Conservation (phyloP, 1,140 invertebrate species). For the Cydia pomonella region DNA sequence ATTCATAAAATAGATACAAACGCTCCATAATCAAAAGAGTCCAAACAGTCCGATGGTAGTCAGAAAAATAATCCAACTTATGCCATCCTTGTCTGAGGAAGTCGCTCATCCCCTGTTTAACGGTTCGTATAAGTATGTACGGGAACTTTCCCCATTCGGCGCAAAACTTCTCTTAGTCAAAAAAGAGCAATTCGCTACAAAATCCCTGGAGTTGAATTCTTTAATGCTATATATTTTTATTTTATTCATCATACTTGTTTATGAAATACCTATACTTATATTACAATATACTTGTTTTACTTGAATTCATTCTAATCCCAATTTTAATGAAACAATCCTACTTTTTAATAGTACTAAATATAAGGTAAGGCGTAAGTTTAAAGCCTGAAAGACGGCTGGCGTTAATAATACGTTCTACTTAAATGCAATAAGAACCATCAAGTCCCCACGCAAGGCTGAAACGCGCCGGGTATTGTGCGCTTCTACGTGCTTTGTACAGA, state of each 20-base stretch:
- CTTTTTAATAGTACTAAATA: neutral
- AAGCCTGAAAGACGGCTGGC: neutral
- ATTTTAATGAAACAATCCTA: neutral
- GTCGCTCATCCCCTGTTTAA: neutral
- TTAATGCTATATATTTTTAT: too few relatives aligned
- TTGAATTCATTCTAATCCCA: too few relatives aligned
- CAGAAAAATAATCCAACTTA: too few relatives aligned
- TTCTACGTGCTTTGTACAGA: neutral
- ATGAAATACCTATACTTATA: too few relatives aligned
- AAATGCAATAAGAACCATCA: conserved; percentile 1
- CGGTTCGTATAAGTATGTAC: neutral
- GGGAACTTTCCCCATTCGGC: neutral
- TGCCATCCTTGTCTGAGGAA: neutral
- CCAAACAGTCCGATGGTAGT: too few relatives aligned
- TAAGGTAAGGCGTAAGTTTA: neutral
- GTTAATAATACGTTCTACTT: neutral
- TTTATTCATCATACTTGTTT: too few relatives aligned
- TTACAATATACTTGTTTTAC: too few relatives aligned
- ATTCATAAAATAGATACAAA: too few relatives aligned
- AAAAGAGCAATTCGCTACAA: neutral
- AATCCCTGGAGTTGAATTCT: neutral
- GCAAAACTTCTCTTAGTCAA: neutral
- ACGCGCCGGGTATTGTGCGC: neutral
- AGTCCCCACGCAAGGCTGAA: neutral
- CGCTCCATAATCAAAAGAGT: too few relatives aligned